These are phyloP conservation scores for Melierax canorus DNA, from an alignment of 2,113 vertebrate genomes.

Conservation along the genomic window DNA sequence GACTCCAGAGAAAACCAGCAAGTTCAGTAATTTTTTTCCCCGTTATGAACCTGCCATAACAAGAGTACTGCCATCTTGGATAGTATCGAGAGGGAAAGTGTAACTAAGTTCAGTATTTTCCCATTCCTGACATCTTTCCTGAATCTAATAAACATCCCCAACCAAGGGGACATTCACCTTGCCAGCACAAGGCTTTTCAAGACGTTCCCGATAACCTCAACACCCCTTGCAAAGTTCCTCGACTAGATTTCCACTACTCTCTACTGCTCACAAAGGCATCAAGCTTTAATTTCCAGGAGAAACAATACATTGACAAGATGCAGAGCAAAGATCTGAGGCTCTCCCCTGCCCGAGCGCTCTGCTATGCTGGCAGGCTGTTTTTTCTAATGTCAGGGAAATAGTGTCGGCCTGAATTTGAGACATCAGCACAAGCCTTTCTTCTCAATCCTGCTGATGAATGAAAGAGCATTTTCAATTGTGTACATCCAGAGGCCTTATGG, in stretches of 20 bases:
- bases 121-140: neutral
- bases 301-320: neutral
- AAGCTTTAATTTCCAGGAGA: slow-evolving; percentile 32
- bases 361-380: neutral
- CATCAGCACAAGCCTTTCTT: slow-evolving; percentile 66
- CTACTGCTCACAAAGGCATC: neutral
- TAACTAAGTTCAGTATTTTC: neutral
- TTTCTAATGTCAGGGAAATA: slow-evolving; percentile 49
- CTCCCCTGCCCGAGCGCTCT: neutral
- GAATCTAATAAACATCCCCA: neutral
- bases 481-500: slow-evolving; percentile 27
- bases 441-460: slow-evolving; percentile 62
- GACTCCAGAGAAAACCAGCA: neutral
- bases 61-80: neutral
- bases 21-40: neutral
- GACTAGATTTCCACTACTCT: neutral
- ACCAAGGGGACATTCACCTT: neutral
- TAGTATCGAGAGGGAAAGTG: neutral
- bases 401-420: slow-evolving; percentile 41
- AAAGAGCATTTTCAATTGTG: slow-evolving; percentile 65
- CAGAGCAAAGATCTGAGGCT: slow-evolving; percentile 53
- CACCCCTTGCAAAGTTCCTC: neutral
- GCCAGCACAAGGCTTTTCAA: neutral
- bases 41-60: neutral
- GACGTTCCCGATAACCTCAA: neutral